Evolutionary conservation across 2,113 vertebrate species (phyloP).

Genomic region (Dryoscopus gambensis): DNA sequence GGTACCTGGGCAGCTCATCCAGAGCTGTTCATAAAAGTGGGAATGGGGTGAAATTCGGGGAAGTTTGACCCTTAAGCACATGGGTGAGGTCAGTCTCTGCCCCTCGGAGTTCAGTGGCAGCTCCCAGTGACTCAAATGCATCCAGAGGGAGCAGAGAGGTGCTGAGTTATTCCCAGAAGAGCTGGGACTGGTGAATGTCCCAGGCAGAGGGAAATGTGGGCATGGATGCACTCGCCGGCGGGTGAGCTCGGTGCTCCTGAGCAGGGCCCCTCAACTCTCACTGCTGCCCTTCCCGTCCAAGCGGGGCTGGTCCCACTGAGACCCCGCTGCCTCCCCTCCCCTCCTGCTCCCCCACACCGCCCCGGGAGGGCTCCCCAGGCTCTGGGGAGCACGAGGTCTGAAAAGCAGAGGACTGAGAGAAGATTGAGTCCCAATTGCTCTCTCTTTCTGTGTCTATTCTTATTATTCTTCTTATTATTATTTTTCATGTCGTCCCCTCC

Average conservation of each 20-base stretch:
- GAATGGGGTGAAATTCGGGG: background rate
- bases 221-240: fast-evolving
- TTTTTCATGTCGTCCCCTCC: background rate
- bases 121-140: background rate
- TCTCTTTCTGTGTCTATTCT: background rate
- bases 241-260: background rate
- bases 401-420: background rate
- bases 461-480: background rate
- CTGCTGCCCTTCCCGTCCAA: background rate
- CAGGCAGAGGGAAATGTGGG: background rate
- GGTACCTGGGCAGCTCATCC: background rate
- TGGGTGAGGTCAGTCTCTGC: background rate
- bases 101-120: background rate
- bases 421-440: background rate
- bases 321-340: background rate
- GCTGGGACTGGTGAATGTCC: background rate
- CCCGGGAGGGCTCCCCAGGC: background rate
- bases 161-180: background rate
- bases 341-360: background rate
- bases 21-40: background rate
- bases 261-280: background rate
- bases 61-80: background rate
- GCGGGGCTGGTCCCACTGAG: background rate
- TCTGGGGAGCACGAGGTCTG: background rate
- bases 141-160: background rate